A percentile compares a stretch with the other conserved stretches of the same genome.
Conservation (phyloP, 2,113 vertebrate species). For the Athene cunicularia region DNA sequence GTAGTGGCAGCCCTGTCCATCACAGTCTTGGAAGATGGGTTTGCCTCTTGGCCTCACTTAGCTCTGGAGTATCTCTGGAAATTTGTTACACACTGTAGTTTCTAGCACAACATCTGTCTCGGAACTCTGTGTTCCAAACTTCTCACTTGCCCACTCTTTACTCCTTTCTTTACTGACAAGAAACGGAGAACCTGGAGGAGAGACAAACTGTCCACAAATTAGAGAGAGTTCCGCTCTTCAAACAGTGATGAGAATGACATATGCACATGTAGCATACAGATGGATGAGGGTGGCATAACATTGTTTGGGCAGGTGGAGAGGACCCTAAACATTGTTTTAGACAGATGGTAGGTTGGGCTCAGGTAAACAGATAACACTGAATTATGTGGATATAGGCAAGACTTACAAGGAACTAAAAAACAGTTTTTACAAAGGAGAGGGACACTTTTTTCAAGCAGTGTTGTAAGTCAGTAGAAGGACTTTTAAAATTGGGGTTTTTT, state of each 20-base stretch:
- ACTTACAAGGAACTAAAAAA: neutral
- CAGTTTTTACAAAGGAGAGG: neutral
- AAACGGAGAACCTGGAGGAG: neutral
- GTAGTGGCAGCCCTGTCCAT: neutral
- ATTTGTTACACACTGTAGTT: neutral
- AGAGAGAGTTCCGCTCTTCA: neutral
- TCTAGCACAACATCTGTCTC: neutral
- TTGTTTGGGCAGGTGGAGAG: neutral
- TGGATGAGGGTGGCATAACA: neutral
- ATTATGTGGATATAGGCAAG: accelerated
- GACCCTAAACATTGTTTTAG: neutral
- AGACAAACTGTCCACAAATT: neutral
- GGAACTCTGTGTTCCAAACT: neutral
- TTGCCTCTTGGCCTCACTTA: neutral
- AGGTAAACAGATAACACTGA: neutral
- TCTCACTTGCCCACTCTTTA: neutral
- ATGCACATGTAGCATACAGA: neutral
- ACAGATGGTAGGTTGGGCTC: neutral
- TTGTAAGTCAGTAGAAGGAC: neutral
- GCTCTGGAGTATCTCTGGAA: neutral
- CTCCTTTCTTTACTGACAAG: neutral
- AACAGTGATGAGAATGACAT: neutral
- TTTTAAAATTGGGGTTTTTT: neutral
- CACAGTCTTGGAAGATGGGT: neutral
- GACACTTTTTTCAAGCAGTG: neutral